A percentile compares a stretch with the other conserved stretches of the same genome.
These are phyloP conservation scores for Ictalurus punctatus DNA, from an alignment of 2,113 vertebrate genomes.

Conservation along the genomic window DNA sequence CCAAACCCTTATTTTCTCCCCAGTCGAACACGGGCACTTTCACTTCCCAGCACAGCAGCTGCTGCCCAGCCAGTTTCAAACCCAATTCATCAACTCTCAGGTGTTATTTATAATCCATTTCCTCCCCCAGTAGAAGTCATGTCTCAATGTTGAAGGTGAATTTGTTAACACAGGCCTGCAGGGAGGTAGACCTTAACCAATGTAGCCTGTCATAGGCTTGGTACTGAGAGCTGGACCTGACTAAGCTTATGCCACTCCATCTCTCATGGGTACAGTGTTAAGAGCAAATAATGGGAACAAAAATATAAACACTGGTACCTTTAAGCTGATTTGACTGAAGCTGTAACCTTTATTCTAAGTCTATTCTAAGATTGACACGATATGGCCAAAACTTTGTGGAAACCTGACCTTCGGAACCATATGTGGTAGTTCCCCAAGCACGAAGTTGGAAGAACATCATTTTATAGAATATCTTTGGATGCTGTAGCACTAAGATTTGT, in stretches of 20 bases:
- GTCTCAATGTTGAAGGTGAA: conserved; percentile 55
- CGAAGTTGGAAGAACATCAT: too few species aligned
- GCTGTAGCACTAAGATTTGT: not conserved
- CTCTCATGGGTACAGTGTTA: conserved; percentile 39
- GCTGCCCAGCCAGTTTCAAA: conserved; percentile 54
- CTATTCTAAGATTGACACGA: not conserved
- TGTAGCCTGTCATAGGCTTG: conserved; percentile 20
- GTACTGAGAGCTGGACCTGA: conserved; percentile 51
- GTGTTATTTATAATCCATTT: conserved; percentile 70
- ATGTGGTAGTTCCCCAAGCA: too few species aligned
- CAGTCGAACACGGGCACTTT: conserved; percentile 39
- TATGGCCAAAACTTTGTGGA: not conserved
- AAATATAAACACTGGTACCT: not conserved
- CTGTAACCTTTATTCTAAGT: not conserved
- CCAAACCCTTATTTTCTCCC: conserved; percentile 43
- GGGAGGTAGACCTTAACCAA: conserved; percentile 45
- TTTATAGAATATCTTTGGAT: not conserved
- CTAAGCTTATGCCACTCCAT: conserved; percentile 48
- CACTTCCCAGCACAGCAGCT: conserved; percentile 56
- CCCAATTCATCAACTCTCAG: conserved; percentile 57
- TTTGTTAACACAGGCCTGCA: conserved; percentile 55
- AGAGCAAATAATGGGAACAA: not conserved
- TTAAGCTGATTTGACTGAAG: not conserved
- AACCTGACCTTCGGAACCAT: not conserved
- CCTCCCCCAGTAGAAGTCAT: conserved; percentile 57